Conservation (phyloP, 2,888 invertebrate genomes). For the Platycheirus albimanus region DNA sequence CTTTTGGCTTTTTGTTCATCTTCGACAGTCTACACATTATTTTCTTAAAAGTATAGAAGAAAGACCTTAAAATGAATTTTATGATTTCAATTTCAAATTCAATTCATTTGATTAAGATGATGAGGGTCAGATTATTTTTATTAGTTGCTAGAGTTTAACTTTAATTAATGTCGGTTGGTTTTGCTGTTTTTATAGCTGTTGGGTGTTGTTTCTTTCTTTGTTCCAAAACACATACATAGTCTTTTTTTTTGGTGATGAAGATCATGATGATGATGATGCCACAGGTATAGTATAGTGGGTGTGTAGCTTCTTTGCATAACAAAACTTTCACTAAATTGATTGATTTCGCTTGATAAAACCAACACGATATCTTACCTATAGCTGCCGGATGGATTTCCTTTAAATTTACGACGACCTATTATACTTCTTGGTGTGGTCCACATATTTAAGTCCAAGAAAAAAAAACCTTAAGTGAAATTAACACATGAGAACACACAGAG, state of each 20-base stretch:
- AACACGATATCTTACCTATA: constrained; percentile 5
- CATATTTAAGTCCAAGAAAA: constrained; percentile 7
- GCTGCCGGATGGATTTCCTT: constrained; percentile 31
- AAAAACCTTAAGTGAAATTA: constrained; percentile 24
- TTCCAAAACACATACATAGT: neutral
- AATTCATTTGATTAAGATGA: constrained; percentile 47
- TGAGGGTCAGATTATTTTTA: constrained; percentile 48
- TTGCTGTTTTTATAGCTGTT: too few species aligned
- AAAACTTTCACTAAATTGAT: constrained; percentile 52
- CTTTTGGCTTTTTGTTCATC: neutral
- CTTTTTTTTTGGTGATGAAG: neutral
- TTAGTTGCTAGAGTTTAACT: constrained; percentile 13
- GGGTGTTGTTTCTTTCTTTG: too few species aligned
- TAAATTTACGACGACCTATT: constrained; percentile 23
- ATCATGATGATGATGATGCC: constrained; percentile 12
- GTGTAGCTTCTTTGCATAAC: constrained; percentile 37
- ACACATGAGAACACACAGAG: constrained; percentile 32
- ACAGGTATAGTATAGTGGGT: constrained; percentile 24
- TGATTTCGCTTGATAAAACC: constrained; percentile 35
- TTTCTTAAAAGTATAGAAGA: too few species aligned
- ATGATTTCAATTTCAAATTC: constrained; percentile 48
- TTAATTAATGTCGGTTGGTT: constrained; percentile 2
- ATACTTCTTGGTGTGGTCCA: constrained; percentile 23
- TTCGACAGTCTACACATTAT: neutral
- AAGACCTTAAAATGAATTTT: constrained; percentile 40